These are phyloP conservation scores for Drosophila punjabiensis DNA, from an alignment of 1,140 invertebrate species.

Conservation along the genomic window DNA sequence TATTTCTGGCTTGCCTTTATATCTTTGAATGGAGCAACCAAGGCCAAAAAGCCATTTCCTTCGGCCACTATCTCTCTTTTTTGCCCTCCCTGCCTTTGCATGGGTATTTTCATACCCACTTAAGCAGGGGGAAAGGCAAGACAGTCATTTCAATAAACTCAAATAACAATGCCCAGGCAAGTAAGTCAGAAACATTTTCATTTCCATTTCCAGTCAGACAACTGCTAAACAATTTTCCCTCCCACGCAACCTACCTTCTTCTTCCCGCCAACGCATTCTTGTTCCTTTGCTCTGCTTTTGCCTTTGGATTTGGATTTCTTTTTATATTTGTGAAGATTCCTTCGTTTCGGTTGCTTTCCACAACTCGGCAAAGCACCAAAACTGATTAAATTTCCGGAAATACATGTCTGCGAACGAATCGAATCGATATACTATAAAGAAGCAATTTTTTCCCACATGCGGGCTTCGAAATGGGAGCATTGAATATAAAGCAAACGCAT, in stretches of 20 bases:
- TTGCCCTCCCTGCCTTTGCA: neutral
- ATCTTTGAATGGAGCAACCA: neutral
- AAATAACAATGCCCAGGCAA: conserved; percentile 65
- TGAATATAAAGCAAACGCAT: conserved; percentile 51
- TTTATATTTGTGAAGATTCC: conserved; percentile 41
- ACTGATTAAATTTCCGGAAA: conserved; percentile 73
- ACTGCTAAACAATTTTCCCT: conserved; percentile 56
- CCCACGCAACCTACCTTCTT: neutral
- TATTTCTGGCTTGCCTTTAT: conserved; percentile 8
- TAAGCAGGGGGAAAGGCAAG: conserved; percentile 34
- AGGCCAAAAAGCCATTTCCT: conserved; percentile 35
- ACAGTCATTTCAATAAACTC: conserved; percentile 67
- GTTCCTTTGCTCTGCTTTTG: conserved; percentile 16
- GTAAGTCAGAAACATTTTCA: conserved; percentile 64
- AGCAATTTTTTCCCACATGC: conserved; percentile 37
- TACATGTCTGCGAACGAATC: conserved; percentile 44
- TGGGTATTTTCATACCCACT: conserved; percentile 57
- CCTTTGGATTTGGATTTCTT: conserved; percentile 40
- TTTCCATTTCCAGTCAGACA: conserved; percentile 56
- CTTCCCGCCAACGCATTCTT: conserved; percentile 12
- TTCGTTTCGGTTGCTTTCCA: conserved; percentile 34
- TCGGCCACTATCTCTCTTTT: conserved; percentile 12
- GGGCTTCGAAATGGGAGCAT: conserved; percentile 5
- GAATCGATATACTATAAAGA: conserved; percentile 67
- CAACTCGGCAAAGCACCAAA: conserved; percentile 56